A percentile compares a stretch with the other conserved stretches of the same genome.
Evolutionary conservation across 1,140 invertebrate species (phyloP).

Genomic region (Centruroides sculpturatus): DNA sequence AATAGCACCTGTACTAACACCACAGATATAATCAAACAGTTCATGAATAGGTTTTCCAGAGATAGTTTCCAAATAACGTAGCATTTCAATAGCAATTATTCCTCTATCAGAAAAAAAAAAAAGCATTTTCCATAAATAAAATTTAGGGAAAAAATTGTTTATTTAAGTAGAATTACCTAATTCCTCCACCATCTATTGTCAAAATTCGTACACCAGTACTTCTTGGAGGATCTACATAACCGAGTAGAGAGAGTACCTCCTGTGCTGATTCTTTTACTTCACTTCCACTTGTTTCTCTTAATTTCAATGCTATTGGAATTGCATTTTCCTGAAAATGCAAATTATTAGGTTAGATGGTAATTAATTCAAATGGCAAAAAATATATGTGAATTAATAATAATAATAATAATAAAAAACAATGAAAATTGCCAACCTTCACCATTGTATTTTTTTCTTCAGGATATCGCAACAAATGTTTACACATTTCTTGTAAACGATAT

Average conservation of each 20-base stretch:
- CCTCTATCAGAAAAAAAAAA: slow-evolving; percentile 40
- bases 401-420: background rate
- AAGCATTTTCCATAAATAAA: too few species aligned
- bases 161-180: slow-evolving; percentile 32
- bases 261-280: slow-evolving; percentile 22
- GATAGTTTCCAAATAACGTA: slow-evolving; percentile 55
- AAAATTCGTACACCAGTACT: slow-evolving; percentile 63
- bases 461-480: slow-evolving; percentile 50
- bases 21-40: slow-evolving; percentile 77
- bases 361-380: slow-evolving; percentile 28
- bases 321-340: slow-evolving; percentile 35
- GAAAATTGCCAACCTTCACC: slow-evolving; percentile 40
- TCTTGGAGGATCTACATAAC: slow-evolving; percentile 50
- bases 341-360: slow-evolving; percentile 44
- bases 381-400: background rate
- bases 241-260: slow-evolving; percentile 56
- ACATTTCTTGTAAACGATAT: slow-evolving; percentile 47
- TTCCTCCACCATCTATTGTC: slow-evolving; percentile 79
- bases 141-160: too few species aligned
- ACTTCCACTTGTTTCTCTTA: slow-evolving; percentile 18
- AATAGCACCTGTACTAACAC: slow-evolving; percentile 55
- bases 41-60: slow-evolving; percentile 43
- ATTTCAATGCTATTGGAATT: slow-evolving; percentile 29
- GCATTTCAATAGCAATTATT: slow-evolving; percentile 60
- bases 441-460: slow-evolving; percentile 52